A percentile compares a stretch with the other conserved stretches of the same genome.
Conservation (phyloP, 2,113 vertebrate genomes). For the Nestor notabilis region DNA sequence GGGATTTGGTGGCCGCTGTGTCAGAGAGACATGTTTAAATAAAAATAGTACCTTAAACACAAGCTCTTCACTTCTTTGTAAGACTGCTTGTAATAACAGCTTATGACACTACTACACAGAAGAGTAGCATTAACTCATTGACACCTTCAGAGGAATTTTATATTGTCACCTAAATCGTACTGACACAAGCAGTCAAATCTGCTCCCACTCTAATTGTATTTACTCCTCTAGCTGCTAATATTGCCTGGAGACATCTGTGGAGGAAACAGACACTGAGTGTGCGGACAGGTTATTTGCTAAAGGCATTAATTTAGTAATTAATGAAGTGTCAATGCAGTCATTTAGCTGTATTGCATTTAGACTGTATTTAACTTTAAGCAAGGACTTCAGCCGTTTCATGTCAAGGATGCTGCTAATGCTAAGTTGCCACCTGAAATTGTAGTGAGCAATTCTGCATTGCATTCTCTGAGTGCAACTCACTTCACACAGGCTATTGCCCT, state of each 20-base stretch:
- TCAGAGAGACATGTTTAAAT: neutral
- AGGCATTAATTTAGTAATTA: slow-evolving; percentile 48
- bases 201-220: neutral
- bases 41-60: neutral
- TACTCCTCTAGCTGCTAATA: neutral
- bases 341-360: neutral
- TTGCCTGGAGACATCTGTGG: neutral
- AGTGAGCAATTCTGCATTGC: neutral
- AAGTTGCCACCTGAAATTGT: neutral
- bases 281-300: neutral
- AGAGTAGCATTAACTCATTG: neutral
- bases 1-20: neutral
- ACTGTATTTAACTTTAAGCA: neutral
- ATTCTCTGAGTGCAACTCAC: neutral
- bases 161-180: neutral
- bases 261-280: neutral
- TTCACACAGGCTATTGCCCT: neutral
- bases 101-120: neutral
- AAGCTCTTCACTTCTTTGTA: neutral
- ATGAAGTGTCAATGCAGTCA: neutral
- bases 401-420: neutral
- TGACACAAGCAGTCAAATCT: neutral
- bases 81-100: neutral
- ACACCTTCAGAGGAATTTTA: neutral
- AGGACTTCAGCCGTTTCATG: neutral